Conservation (phyloP, 2,113 vertebrate genomes). For the Eurystomus gularis region DNA sequence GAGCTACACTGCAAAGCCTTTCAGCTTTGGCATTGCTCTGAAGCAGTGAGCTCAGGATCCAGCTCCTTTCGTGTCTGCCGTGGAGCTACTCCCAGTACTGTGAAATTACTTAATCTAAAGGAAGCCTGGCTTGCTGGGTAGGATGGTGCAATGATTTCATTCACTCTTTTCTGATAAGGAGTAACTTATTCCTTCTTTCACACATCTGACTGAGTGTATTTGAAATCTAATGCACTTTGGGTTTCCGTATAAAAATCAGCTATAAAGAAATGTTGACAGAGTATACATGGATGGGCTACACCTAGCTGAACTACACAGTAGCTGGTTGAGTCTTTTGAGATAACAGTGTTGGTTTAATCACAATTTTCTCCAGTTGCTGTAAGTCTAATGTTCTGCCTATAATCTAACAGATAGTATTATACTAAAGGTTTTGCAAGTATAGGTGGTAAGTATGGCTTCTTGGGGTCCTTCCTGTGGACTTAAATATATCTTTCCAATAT, state of each 20-base stretch:
- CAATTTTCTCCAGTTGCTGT: background rate
- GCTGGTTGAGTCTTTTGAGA: background rate
- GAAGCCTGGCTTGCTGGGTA: background rate
- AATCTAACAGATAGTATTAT: background rate
- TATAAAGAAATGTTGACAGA: background rate
- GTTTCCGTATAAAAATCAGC: background rate
- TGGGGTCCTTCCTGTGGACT: background rate
- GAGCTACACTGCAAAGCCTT: background rate
- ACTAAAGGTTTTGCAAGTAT: background rate
- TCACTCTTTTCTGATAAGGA: background rate
- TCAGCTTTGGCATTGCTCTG: background rate
- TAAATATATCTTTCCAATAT: background rate
- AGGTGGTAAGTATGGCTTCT: background rate
- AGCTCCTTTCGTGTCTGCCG: background rate
- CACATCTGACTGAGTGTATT: background rate
- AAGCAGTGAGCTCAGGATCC: background rate
- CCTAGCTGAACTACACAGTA: background rate
- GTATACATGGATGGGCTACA: background rate
- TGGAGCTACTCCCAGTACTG: background rate
- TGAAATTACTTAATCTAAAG: background rate
- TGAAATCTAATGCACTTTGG: background rate
- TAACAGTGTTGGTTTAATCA: background rate
- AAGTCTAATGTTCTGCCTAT: background rate
- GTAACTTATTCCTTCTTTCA: background rate
- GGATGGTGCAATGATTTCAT: background rate